Base-by-base conservation (phyloP, 2,113 vertebrate species). In the Candoia aspera region DNA sequence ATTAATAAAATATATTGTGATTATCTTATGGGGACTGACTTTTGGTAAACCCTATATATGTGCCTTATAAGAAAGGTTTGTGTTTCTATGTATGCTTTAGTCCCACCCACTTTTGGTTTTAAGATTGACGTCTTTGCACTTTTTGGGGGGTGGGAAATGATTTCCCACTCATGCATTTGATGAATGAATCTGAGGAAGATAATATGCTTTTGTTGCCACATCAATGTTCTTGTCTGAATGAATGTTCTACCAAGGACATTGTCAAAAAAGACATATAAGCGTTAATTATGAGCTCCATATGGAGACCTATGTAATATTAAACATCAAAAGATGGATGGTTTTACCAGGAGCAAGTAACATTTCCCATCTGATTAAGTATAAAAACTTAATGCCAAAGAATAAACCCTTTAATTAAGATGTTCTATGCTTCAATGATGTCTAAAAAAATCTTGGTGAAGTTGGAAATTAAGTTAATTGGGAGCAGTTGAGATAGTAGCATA, bases 381-480 rank as follows among this genome's bases (percentile, higher is more conserved):
- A 95, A 94, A 95, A 95, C 93, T 93, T 89, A 79, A 89, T 92
- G 92, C 90, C 91, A 92, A 95, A 94, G 93, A 57, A 92, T 93
- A 73, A 94, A 94, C 90, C 46, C 73, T 46, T 96, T 95, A 97
- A 94, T 95, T 94, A 94, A 96, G 94, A 94, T 88, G 92, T 95
- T 93, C 92, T 49, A 86, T 96, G 96, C 94, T 95, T 87, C 95
- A 96, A 96, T 94, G 96, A 94, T 92, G 92, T 92, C 37, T 87
- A 90, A 94, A 92, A 90, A 95, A 94, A 92, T 95, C 95, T 94
- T 92, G 95, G 91, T 94, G 96, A 95, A 91, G 90, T 59, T 96
- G 84, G 68, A 93, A 96, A 95, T 96, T 95, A 96, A 46, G 91
- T 93, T 94, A 95, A 96, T 90, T 95, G 94, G 93, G 94, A 94